These are phyloP conservation scores for Cephus pygmeus DNA, from an alignment of 2,888 invertebrate species.

Conservation along the genomic window DNA sequence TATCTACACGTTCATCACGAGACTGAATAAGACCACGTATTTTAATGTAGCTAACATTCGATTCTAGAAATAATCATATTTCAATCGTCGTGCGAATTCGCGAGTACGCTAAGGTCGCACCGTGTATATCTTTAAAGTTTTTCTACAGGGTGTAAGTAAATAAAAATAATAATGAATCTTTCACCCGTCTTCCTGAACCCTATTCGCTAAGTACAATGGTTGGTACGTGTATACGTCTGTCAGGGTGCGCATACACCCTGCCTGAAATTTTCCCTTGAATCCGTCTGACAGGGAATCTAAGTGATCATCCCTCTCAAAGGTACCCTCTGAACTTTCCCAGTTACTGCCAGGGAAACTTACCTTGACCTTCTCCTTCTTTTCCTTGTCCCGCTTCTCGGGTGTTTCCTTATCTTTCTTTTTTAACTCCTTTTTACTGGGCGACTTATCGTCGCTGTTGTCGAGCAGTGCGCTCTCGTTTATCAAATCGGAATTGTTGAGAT, in stretches of 20 bases:
- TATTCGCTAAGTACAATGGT: background rate
- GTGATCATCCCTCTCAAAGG: background rate
- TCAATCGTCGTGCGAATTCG: background rate
- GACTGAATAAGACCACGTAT: background rate
- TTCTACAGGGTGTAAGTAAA: background rate
- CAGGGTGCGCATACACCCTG: background rate
- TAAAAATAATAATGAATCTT: background rate
- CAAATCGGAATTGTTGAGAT: slow-evolving; percentile 64
- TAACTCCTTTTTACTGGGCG: slow-evolving; percentile 44
- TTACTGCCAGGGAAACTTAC: slow-evolving; percentile 52
- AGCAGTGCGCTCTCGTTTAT: slow-evolving; percentile 56
- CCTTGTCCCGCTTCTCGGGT: slow-evolving; percentile 62
- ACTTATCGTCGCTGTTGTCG: slow-evolving; percentile 54
- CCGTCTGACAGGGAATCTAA: background rate
- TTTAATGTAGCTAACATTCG: background rate
- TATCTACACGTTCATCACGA: background rate
- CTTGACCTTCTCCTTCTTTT: slow-evolving; percentile 68
- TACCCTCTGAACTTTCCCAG: background rate
- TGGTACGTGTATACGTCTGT: background rate
- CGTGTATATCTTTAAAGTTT: background rate
- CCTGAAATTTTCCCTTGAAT: background rate
- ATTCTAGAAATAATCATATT: background rate
- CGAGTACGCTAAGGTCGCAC: background rate
- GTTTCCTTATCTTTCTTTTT: slow-evolving; percentile 61
- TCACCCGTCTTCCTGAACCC: background rate